Base-by-base conservation (phyloP, 2,888 invertebrate genomes). In the Malachius bipustulatus region DNA sequence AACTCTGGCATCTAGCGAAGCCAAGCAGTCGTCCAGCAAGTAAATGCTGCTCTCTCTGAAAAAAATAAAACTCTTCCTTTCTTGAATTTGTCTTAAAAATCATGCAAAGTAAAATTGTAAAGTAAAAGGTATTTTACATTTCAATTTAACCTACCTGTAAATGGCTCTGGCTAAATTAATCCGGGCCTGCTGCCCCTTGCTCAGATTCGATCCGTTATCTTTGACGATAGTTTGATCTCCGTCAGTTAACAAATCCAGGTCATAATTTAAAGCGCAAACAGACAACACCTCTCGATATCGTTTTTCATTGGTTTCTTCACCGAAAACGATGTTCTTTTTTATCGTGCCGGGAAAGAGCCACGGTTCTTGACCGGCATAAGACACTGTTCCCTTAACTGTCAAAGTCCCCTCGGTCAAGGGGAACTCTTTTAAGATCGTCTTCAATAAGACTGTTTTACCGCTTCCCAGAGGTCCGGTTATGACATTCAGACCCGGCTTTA, bases 111-210 rank as follows among this genome's bases (percentile, higher is more conserved):
- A n/a, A n/a, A n/a, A n/a, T n/a, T n/a, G n/a, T n/a, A n/a, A n/a
- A n/a, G n/a, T n/a, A n/a, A n/a, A n/a, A n/a, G n/a, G n/a, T n/a
- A n/a, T n/a, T n/a, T n/a, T n/a, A n/a, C n/a, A n/a, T n/a, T n/a
- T n/a, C n/a, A n/a, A n/a, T n/a, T n/a, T n/a, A n/a, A n/a, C n/a
- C n/a, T n/a, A n/a, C n/a, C 71, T 73, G 52, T 84, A 85, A 30
- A 84, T 62, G 1, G 81, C 75, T 51, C 84, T 66, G 0, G 82
- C 83, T 32, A 89, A 63, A 57, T 81, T 82, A 16, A 89, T 73
- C 40, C 85, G 67, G 2, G 85, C 83, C 56, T 76, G 75, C 60
- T 88, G 88, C 8, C 87, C 87, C n/a, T 85, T 85, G 26, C 83
- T 84, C 9, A 89, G 61, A 14, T 79, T 77, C 1, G 79, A 71